Evolutionary conservation across 2,797 vertebrate genomes (phyloP).

Genomic region (Sylvilagus floridanus): DNA sequence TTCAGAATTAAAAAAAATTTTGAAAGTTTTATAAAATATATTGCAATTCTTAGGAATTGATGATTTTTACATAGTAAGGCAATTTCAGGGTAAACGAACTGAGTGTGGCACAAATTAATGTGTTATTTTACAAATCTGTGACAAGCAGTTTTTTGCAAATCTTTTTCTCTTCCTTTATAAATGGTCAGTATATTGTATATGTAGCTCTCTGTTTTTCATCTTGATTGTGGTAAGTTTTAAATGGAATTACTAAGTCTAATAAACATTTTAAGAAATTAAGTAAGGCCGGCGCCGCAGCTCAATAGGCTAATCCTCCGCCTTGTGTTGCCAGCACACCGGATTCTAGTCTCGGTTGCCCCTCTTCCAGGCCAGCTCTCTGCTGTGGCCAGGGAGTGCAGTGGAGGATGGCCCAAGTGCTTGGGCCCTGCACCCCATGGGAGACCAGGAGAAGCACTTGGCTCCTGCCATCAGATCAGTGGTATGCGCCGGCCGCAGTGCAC

Average conservation of each 20-base stretch:
- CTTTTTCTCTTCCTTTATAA: not conserved
- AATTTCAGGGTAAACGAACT: constrained; percentile 52
- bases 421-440: no score
- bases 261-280: constrained; percentile 16
- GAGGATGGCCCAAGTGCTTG: no score
- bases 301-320: no score
- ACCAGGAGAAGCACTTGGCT: no score
- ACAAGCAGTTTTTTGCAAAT: not conserved
- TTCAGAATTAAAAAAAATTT: constrained; percentile 37
- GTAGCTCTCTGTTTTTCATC: constrained; percentile 43
- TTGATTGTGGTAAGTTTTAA: constrained; percentile 46
- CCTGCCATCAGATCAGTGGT: no score
- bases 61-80: constrained; percentile 37
- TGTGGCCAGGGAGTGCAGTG: no score
- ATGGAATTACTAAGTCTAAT: not conserved
- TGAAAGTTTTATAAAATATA: constrained; percentile 74
- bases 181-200: not conserved
- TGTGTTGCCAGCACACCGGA: no score
- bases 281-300: not conserved
- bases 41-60: constrained; percentile 71
- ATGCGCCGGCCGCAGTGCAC: no score
- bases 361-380: no score
- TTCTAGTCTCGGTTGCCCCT: no score
- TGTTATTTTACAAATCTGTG: not conserved
- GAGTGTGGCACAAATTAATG: not conserved